Conservation (phyloP, 2,113 vertebrate species). For the Myodes glareolus region DNA sequence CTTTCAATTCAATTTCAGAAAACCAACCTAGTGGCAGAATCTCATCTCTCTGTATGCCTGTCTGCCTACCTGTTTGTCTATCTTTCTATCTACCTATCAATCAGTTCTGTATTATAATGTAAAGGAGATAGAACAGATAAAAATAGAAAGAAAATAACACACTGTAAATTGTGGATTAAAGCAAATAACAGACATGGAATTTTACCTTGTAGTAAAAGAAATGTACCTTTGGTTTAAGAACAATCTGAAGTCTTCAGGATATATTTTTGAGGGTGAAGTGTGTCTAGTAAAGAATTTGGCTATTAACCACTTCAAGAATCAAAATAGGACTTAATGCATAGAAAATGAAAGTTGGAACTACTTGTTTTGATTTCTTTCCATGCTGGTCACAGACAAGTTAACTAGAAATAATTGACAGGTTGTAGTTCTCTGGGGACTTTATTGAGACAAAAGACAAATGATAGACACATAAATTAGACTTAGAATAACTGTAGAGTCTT, state of each 20-base stretch:
- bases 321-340: not conserved
- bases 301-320: not conserved
- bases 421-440: not conserved
- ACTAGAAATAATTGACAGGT: not conserved
- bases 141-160: not conserved
- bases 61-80: not conserved
- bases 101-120: not conserved
- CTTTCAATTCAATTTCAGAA: not conserved
- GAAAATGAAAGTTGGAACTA: not conserved
- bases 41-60: not conserved
- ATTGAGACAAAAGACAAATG: not conserved
- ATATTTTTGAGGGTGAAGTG: not conserved
- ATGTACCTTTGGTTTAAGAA: not conserved
- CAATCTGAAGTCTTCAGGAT: not conserved
- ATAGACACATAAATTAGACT: not conserved
- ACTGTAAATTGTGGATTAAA: not conserved
- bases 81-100: not conserved
- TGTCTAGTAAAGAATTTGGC: not conserved
- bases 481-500: not conserved
- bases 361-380: not conserved
- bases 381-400: not conserved
- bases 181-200: not conserved
- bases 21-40: not conserved
- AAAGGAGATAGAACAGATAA: not conserved
- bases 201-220: not conserved